Evolutionary conservation across 2,113 vertebrate genomes (phyloP).

Genomic region (Albula goreensis): DNA sequence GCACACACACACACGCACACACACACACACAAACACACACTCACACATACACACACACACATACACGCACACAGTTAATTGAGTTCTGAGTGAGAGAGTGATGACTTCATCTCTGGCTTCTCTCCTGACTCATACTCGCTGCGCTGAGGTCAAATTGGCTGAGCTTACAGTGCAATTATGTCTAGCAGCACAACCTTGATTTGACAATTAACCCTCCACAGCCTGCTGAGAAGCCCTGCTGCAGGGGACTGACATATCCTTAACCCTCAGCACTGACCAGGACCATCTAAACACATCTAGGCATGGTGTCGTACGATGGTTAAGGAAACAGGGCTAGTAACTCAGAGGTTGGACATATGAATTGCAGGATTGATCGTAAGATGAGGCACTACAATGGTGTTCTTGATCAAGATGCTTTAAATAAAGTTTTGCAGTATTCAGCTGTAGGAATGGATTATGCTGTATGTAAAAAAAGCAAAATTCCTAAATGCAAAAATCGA

Average conservation of each 20-base stretch:
- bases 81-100: background rate
- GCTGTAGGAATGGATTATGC: background rate
- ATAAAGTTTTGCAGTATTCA: too few species aligned
- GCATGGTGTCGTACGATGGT: too few species aligned
- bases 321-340: background rate
- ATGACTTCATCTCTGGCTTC: background rate
- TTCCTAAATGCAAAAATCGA: background rate
- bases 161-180: background rate
- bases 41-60: conserved; percentile 26
- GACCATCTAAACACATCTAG: background rate
- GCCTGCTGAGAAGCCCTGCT: background rate
- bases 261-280: background rate
- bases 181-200: background rate
- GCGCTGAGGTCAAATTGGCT: background rate
- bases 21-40: conserved; percentile 23
- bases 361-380: background rate
- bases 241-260: background rate
- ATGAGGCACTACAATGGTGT: background rate
- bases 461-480: background rate
- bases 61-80: conserved; percentile 37
- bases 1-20: conserved; percentile 24
- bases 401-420: background rate
- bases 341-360: background rate
- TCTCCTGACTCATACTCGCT: background rate
- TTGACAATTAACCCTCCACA: background rate